Percentiles rank a stretch among this genome's conserved stretches.
Evolutionary conservation across 2,888 invertebrate genomes (phyloP).

Genomic region (Habroteleia sp.): DNA sequence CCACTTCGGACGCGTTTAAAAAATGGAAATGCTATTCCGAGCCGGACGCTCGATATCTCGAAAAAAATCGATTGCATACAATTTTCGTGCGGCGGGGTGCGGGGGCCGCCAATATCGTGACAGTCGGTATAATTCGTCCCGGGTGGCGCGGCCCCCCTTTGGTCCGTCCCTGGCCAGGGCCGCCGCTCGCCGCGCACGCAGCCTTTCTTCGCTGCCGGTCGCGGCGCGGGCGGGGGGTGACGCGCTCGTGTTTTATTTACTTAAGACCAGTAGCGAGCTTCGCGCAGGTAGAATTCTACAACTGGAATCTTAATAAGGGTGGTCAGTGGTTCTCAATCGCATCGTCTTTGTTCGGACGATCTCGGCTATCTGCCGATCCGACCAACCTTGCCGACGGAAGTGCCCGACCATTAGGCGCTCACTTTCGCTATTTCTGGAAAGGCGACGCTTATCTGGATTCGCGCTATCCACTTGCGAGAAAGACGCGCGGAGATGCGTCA

Average conservation of each 20-base stretch:
- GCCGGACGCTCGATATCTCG: slow-evolving; percentile 28
- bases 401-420: slow-evolving; percentile 31
- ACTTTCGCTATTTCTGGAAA: slow-evolving; percentile 40
- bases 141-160: slow-evolving; percentile 43
- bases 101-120: slow-evolving; percentile 45
- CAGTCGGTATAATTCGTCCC: slow-evolving; percentile 43
- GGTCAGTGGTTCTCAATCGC: slow-evolving; percentile 79
- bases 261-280: slow-evolving; percentile 80
- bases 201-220: slow-evolving; percentile 40
- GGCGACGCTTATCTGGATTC: slow-evolving; percentile 28
- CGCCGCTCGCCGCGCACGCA: slow-evolving; percentile 39
- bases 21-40: slow-evolving; percentile 50
- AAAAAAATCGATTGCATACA: slow-evolving; percentile 45
- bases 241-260: slow-evolving; percentile 80
- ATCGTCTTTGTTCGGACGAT: slow-evolving; percentile 3
- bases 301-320: slow-evolving; percentile 81
- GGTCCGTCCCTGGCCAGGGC: slow-evolving; percentile 46
- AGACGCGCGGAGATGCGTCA: slow-evolving; percentile 35
- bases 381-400: slow-evolving; percentile 37
- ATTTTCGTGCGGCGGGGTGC: slow-evolving; percentile 32
- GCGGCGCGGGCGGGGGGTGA: slow-evolving; percentile 68
- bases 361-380: slow-evolving; percentile 23
- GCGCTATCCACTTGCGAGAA: slow-evolving; percentile 14
- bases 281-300: slow-evolving; percentile 80
- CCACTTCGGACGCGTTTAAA: slow-evolving; percentile 21